These are phyloP conservation scores for Drosophila suboccidentalis DNA, from an alignment of 2,888 invertebrate genomes.

Conservation along the genomic window DNA sequence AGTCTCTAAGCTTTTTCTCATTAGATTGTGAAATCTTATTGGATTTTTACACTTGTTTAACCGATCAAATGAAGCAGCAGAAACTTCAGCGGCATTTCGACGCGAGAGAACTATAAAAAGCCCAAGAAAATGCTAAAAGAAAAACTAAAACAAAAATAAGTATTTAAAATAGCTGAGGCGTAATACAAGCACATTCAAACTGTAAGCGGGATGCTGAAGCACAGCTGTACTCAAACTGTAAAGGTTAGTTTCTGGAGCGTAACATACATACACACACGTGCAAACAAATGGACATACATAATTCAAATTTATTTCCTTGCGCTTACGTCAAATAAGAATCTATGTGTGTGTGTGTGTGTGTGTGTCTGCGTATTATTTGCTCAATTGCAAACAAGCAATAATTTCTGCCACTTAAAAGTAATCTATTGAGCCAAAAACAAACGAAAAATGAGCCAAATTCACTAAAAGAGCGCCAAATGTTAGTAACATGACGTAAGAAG, in stretches of 20 bases:
- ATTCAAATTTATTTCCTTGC: conserved; percentile 29
- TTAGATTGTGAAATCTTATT: conserved; percentile 26
- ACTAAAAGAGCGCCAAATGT: no score
- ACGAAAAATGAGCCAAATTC: no score
- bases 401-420: no score
- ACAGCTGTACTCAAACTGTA: conserved; percentile 25
- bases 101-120: conserved; percentile 15
- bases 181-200: conserved; percentile 9
- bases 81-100: conserved; percentile 19
- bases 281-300: conserved; percentile 7
- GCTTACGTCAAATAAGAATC: conserved; percentile 59
- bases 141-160: not conserved
- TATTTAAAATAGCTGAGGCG: conserved; percentile 8
- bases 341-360: not conserved
- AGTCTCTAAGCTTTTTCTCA: conserved; percentile 17
- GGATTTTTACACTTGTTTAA: conserved; percentile 1
- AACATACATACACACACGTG: not conserved
- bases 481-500: no score
- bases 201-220: conserved; percentile 21
- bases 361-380: conserved; percentile 15
- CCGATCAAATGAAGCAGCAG: not conserved
- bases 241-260: conserved; percentile 8
- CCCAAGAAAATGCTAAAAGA: conserved; percentile 1
- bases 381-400: conserved; percentile 42
- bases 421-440: no score